Base-by-base conservation (phyloP, 2,888 invertebrate genomes). In the Rhagophthalmus giganteus region DNA sequence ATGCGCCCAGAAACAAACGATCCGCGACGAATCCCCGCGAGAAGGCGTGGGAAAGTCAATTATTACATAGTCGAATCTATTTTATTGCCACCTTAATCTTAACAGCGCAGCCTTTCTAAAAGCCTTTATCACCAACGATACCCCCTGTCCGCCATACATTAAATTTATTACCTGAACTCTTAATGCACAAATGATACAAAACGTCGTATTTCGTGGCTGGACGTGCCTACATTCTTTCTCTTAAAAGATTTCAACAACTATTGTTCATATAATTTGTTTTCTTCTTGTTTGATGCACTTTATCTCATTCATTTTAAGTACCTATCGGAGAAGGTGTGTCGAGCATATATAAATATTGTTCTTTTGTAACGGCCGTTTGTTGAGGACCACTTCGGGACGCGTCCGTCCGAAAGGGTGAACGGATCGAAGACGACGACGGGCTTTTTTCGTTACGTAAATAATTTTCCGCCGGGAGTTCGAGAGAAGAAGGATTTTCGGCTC, bases 181-280 rank as follows among this genome's bases (percentile, higher is more conserved):
- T 20, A 20, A 20, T 20, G 20, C 20, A 20, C 12, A 32, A 32
- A 32, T 14, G 32, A 13, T 32, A 32, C 32, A 32, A 32, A 32
- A 32, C 32, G 32, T 15, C 32, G 14, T 14, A 32, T 32, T 32
- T 32, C 14, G 12, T 9, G 9, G 5, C 7, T n/a, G 14, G 30
- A 11, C 24, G 33, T 25, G 33, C 25, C 41, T 33, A 25, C 41
- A 33, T 32, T 33, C 32, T 13, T 37, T 20, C 34, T 37, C 25
- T 28, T 32, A 28, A 45, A 30, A 45, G 11, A 28, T 45, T 45
- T 49, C 49, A 49, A 49, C 49, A 37, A 42, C 50, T 44, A 50
- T 50, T 50, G 50, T 50, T 50, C 42, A 28, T n/a, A n/a, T 50
- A 42, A 50, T 50, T 44, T 37, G 45, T 37, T 50, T 49, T 49